These are phyloP conservation scores for Clarias platycephalus DNA, from an alignment of 2,797 vertebrate species.

Conservation along the genomic window DNA sequence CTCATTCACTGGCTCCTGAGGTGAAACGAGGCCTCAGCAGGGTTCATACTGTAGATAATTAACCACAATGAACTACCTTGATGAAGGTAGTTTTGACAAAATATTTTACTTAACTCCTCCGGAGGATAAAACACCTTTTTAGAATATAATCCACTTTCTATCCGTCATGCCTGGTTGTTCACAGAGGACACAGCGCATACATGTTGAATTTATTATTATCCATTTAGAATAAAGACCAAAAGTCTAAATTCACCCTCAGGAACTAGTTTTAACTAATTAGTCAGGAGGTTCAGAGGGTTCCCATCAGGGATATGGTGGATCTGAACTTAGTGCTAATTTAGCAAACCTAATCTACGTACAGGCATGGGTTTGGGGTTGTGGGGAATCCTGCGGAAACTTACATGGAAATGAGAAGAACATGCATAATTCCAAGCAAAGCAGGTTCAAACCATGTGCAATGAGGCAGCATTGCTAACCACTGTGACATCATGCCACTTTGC, in stretches of 20 bases:
- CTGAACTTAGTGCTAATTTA: background rate
- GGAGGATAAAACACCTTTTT: conserved; percentile 3
- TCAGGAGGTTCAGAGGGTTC: background rate
- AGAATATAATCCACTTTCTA: background rate
- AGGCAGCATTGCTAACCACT: background rate
- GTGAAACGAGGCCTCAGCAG: conserved; percentile 29
- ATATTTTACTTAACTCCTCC: conserved; percentile 12
- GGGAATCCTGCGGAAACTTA: background rate
- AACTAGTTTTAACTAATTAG: background rate
- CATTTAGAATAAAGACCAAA: background rate
- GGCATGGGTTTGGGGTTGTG: background rate
- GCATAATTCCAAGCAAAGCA: background rate
- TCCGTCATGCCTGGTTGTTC: background rate
- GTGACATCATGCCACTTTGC: background rate
- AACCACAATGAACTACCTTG: conserved; percentile 42
- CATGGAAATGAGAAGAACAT: background rate
- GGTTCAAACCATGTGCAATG: background rate
- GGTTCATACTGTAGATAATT: conserved; percentile 43
- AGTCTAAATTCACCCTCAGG: background rate
- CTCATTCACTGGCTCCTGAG: background rate
- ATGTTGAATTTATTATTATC: background rate
- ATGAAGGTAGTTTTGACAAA: conserved; percentile 22
- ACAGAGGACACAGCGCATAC: background rate
- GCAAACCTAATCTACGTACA: background rate
- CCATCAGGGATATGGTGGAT: background rate